Evolutionary conservation across 2,888 invertebrate genomes (phyloP), one percentile per base, ranked within the genome.

Genomic region (Mystacides longicornis): DNA sequence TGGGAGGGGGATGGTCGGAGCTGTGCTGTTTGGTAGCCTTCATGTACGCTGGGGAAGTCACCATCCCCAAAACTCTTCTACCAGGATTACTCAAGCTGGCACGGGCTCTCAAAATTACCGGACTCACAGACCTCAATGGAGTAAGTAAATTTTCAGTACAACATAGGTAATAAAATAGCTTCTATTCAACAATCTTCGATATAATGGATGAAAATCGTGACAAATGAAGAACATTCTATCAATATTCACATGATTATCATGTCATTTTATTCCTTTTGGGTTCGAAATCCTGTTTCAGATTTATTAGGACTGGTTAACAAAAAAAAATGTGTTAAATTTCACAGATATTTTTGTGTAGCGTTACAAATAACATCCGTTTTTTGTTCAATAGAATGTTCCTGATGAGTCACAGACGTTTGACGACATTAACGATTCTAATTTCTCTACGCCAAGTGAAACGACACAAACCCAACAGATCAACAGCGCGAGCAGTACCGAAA

Each of bases 41-140:
- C 71, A 90, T 92, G 85, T 92, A 92, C 71, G 87, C 87, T 49
- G 91, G 91, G 2, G 91, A 92, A 70, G 91, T 91, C 65, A 87
- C 90, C 58, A 88, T 91, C 23, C 87, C 87, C 60, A 86, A 87
- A 70, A 83, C 84, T 64, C 83, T 87, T 68, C 78, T 92, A 62
- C 87, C 89, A 3, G 83, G 85, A 47, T 75, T 92, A 56, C 76
- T 92, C 46, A 80, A 85, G 57, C 81, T 90, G 65, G 91, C 91
- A 14, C 87, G 87, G 69, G 82, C 88, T 2, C 72, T 92, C 58
- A 87, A 89, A 66, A 88, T 92, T 50, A 85, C 89, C 63, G 91
- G 91, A 52, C 75, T 92, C 59, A 89, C 90, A 58, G 86, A 86
- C 72, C 84, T 87, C 71, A 86, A 87, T 64, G 82, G 83, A 73